Percentiles rank a stretch among this genome's conserved stretches.
These are phyloP conservation scores for Enteromius afrohamiltoni DNA, from an alignment of 2,797 vertebrate species.

Conservation along the genomic window DNA sequence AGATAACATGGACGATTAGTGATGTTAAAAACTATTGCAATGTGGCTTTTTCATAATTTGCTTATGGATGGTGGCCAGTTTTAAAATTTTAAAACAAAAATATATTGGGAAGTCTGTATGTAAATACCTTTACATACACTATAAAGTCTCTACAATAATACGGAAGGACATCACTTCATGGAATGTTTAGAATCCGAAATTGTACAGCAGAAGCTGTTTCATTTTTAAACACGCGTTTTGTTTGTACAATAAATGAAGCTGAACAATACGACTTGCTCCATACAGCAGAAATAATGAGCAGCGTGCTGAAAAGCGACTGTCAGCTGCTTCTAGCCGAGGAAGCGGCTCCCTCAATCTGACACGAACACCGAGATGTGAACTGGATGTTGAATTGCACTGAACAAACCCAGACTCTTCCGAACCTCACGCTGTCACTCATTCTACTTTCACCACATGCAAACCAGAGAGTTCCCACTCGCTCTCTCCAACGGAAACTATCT, in stretches of 20 bases:
- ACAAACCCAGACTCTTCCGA: constrained; percentile 44
- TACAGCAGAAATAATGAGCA: constrained; percentile 26
- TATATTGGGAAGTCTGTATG: not conserved
- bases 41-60: not conserved
- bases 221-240: constrained; percentile 10
- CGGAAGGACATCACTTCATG: not conserved
- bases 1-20: constrained; percentile 33
- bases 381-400: constrained; percentile 52
- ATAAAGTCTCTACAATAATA: not conserved
- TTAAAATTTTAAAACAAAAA: constrained; percentile 1
- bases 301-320: constrained; percentile 19
- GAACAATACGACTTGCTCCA: constrained; percentile 39
- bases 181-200: not conserved
- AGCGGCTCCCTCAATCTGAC: constrained; percentile 39
- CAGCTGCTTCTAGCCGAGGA: constrained; percentile 40
- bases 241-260: constrained; percentile 30
- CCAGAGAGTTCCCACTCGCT: constrained; percentile 52
- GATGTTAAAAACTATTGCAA: not conserved
- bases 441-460: constrained; percentile 52
- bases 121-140: not conserved
- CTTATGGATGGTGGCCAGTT: not conserved
- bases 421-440: constrained; percentile 49
- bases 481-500: constrained; percentile 46
- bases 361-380: constrained; percentile 51
- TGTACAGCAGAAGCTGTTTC: not conserved